These are phyloP conservation scores for Diarsia dahlii DNA, from an alignment of 2,888 invertebrate species.

Conservation along the genomic window DNA sequence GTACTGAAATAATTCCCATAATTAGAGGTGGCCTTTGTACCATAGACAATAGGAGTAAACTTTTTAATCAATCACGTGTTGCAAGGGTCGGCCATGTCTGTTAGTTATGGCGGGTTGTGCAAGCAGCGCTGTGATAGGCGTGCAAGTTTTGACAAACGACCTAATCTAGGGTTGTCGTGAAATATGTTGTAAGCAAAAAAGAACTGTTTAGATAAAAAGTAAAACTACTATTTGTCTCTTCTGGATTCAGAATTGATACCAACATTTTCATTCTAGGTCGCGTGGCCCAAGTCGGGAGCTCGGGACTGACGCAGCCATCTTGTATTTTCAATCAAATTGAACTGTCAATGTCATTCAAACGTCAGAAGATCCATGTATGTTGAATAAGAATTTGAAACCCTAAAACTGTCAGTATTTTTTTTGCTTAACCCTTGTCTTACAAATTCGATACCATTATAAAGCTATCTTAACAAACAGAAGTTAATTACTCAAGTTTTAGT, in stretches of 20 bases:
- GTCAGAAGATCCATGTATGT: not conserved
- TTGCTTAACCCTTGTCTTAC: not conserved
- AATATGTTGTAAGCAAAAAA: not conserved
- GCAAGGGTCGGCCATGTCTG: constrained; percentile 72
- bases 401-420: not conserved
- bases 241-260: not conserved
- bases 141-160: constrained; percentile 69
- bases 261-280: not conserved
- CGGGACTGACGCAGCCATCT: not conserved
- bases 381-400: not conserved
- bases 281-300: not conserved
- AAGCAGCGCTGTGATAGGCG: constrained; percentile 65
- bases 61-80: constrained; percentile 86
- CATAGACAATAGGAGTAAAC: constrained; percentile 84
- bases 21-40: constrained; percentile 79
- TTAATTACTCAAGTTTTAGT: constrained; percentile 11
- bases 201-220: not conserved
- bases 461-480: constrained; percentile 9
- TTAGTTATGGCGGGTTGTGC: constrained; percentile 77
- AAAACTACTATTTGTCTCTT: not conserved
- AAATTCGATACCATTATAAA: not conserved
- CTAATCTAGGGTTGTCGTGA: constrained; percentile 42
- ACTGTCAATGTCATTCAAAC: not conserved
- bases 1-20: constrained; percentile 77
- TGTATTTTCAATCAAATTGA: not conserved